Percentiles rank a stretch among this genome's conserved stretches.
phyloP scores from a whole-genome alignment of 2,797 vertebrate genomes.

The Tokudaia muenninki region DNA sequence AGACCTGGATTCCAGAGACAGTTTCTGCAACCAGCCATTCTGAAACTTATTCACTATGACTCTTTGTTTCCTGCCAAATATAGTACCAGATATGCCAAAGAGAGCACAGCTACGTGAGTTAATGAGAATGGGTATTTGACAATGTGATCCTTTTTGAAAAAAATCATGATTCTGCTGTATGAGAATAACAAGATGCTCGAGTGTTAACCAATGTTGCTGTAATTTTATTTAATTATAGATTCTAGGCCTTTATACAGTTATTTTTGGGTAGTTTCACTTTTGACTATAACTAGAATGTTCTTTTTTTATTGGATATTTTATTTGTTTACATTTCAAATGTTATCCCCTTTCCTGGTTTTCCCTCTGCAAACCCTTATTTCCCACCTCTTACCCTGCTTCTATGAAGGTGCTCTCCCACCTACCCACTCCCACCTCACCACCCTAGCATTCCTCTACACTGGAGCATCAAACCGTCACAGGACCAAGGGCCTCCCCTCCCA shows the following conservation, averaged over 20 bases:
- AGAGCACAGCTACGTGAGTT: not conserved
- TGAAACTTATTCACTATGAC: not conserved
- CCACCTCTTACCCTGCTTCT: no score
- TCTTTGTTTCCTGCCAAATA: constrained; percentile 29
- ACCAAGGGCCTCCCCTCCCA: no score
- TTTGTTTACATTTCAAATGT: no score
- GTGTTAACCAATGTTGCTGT: not conserved
- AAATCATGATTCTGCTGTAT: not conserved
- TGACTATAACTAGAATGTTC: not conserved
- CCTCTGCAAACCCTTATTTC: no score
- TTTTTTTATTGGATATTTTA: no score
- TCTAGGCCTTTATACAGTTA: not conserved
- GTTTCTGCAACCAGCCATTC: not conserved
- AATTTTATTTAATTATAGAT: not conserved
- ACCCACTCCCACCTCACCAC: no score
- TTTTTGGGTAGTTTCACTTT: constrained; percentile 17
- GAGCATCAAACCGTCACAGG: no score
- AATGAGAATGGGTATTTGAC: not conserved
- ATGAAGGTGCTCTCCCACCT: no score
- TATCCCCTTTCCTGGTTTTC: no score
- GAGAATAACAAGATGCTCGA: not conserved
- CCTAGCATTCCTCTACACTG: no score
- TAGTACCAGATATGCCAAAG: not conserved
- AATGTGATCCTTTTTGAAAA: not conserved
- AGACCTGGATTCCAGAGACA: not conserved